These are phyloP conservation scores for Thaleichthys pacificus DNA, from an alignment of 2,797 vertebrate species.

Conservation along the genomic window DNA sequence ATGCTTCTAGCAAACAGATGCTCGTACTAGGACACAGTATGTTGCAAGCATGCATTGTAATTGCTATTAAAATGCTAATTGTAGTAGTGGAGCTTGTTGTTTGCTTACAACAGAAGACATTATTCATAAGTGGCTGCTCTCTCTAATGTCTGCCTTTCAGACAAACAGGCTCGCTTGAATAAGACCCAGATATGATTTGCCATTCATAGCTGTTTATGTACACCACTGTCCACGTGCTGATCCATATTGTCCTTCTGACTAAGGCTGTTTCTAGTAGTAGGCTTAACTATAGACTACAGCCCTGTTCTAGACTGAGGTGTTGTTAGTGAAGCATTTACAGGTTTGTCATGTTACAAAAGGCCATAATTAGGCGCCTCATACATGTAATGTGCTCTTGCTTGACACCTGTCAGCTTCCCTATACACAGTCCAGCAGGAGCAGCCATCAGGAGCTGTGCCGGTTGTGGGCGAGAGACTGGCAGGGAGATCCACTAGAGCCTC, in stretches of 20 bases:
- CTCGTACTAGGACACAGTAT: no score
- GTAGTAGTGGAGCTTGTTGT: no score
- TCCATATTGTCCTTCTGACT: neutral
- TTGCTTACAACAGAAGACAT: no score
- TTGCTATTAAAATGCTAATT: no score
- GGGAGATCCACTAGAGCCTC: neutral
- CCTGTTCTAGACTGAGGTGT: neutral
- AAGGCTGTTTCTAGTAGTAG: neutral
- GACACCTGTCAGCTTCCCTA: constrained; percentile 10
- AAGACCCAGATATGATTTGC: no score
- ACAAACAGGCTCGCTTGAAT: no score
- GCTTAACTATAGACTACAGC: neutral
- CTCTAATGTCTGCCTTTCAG: no score
- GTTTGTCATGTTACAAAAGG: neutral
- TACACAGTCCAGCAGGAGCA: constrained; percentile 9
- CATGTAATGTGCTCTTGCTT: neutral
- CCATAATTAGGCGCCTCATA: neutral
- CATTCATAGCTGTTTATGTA: no score
- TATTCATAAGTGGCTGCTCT: no score
- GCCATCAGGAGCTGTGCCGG: neutral
- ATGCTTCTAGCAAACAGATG: no score
- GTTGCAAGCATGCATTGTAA: no score
- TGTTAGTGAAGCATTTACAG: neutral
- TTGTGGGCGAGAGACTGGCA: neutral
- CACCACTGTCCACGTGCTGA: no score